Percentiles rank a stretch among this genome's conserved stretches.
These are phyloP conservation scores for Anolis carolinensis DNA, from an alignment of 2,113 vertebrate species.

Conservation along the genomic window DNA sequence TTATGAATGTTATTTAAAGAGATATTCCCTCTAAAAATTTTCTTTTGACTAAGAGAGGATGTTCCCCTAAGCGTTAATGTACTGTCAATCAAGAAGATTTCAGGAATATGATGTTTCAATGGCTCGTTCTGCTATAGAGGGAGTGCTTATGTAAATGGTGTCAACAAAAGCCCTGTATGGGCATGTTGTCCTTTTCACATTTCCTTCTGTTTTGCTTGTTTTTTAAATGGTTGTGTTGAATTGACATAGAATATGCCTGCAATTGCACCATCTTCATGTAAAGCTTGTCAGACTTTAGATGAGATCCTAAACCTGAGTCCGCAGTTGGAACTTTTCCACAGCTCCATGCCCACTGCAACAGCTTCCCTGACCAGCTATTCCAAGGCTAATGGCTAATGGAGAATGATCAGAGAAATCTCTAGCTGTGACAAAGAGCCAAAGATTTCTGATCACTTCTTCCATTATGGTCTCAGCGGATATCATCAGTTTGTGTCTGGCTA, in stretches of 20 bases:
- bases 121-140: neutral
- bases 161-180: neutral
- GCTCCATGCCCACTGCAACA: too few species aligned
- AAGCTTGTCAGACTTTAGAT: too few species aligned
- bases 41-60: neutral
- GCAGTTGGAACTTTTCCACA: too few species aligned
- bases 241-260: neutral
- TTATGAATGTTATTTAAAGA: neutral
- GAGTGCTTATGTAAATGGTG: neutral
- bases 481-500: too few species aligned
- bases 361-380: too few species aligned
- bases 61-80: neutral
- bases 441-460: too few species aligned
- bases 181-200: neutral
- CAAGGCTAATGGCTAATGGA: too few species aligned
- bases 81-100: neutral
- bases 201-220: neutral
- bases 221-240: neutral
- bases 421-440: too few species aligned
- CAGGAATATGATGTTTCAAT: neutral
- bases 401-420: too few species aligned
- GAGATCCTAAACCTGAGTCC: too few species aligned
- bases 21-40: neutral
- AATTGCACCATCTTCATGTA: too few species aligned
- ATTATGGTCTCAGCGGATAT: too few species aligned